phyloP scores from a whole-genome alignment of 2,888 invertebrate species.

The Melolontha melolontha region DNA sequence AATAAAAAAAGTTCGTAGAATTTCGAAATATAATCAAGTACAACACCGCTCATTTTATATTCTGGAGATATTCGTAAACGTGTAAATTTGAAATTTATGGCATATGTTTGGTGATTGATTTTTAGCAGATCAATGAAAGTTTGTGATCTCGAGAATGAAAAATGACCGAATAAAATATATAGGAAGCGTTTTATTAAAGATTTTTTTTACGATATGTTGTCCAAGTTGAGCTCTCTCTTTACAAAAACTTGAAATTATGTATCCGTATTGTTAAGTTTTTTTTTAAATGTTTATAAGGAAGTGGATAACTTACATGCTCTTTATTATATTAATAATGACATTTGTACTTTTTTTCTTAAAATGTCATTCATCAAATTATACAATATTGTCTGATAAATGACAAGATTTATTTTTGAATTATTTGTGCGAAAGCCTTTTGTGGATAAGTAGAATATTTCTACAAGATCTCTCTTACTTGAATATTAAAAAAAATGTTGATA shows the following conservation, averaged over 20 bases:
- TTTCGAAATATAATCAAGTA: no score
- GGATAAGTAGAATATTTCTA: no score
- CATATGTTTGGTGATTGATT: constrained; percentile 13
- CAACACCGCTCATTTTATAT: no score
- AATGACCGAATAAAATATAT: constrained; percentile 17
- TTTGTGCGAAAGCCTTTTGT: no score
- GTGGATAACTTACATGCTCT: no score
- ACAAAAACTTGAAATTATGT: not conserved
- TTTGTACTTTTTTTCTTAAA: not conserved
- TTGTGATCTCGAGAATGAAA: constrained; percentile 9
- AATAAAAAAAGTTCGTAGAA: no score
- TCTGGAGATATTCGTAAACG: no score
- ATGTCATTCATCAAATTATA: not conserved
- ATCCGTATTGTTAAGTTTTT: no score
- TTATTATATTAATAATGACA: not conserved
- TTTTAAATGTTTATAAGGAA: no score
- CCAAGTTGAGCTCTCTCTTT: not conserved
- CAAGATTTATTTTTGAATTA: no score
- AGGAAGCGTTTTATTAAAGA: constrained; percentile 13
- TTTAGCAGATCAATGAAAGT: constrained; percentile 7
- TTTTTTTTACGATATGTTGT: constrained; percentile 5
- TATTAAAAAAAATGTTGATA: no score
- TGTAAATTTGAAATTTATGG: constrained; percentile 1
- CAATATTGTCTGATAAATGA: not conserved
- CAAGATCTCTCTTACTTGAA: no score